A percentile compares a stretch with the other conserved stretches of the same genome.
Conservation (phyloP, 1,140 invertebrate genomes). For the Ips typographus region DNA sequence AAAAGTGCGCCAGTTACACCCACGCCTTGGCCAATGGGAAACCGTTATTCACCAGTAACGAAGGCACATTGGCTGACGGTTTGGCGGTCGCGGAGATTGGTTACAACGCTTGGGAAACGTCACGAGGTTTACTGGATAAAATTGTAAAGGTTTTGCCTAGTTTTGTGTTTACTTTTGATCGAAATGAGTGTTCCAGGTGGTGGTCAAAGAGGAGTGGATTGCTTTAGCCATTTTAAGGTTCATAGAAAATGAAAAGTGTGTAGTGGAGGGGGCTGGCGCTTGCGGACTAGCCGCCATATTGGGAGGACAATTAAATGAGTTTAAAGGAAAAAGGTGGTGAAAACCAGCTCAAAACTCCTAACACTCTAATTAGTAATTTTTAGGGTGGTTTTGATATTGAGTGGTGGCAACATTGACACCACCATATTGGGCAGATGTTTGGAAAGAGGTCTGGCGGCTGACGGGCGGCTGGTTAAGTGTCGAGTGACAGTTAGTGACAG, state of each 20-base stretch:
- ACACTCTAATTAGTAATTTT: slow-evolving; percentile 25
- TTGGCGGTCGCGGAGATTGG: slow-evolving; percentile 88
- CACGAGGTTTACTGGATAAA: slow-evolving; percentile 76
- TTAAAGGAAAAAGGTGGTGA: slow-evolving; percentile 80
- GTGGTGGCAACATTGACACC: slow-evolving; percentile 93
- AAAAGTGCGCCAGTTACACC: slow-evolving; percentile 83
- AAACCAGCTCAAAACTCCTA: background rate
- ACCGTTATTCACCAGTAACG: slow-evolving; percentile 67
- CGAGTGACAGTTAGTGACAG: slow-evolving; percentile 83
- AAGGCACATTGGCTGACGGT: slow-evolving; percentile 87
- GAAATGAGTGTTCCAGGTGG: slow-evolving; percentile 53
- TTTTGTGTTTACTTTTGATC: background rate
- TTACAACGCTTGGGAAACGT: slow-evolving; percentile 83
- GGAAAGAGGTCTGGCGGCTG: slow-evolving; percentile 85
- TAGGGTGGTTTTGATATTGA: slow-evolving; percentile 80
- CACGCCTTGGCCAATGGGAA: slow-evolving; percentile 70
- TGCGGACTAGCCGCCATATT: slow-evolving; percentile 84
- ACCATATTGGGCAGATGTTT: slow-evolving; percentile 85
- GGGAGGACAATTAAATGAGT: slow-evolving; percentile 77
- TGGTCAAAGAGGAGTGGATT: slow-evolving; percentile 83
- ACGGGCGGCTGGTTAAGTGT: slow-evolving; percentile 84
- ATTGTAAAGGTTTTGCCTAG: slow-evolving; percentile 60
- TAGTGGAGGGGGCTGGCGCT: slow-evolving; percentile 92
- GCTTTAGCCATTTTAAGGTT: slow-evolving; percentile 85
- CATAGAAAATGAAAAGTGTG: slow-evolving; percentile 88